Conservation (phyloP, 1,140 invertebrate species). For the Trichogramma pretiosum region DNA sequence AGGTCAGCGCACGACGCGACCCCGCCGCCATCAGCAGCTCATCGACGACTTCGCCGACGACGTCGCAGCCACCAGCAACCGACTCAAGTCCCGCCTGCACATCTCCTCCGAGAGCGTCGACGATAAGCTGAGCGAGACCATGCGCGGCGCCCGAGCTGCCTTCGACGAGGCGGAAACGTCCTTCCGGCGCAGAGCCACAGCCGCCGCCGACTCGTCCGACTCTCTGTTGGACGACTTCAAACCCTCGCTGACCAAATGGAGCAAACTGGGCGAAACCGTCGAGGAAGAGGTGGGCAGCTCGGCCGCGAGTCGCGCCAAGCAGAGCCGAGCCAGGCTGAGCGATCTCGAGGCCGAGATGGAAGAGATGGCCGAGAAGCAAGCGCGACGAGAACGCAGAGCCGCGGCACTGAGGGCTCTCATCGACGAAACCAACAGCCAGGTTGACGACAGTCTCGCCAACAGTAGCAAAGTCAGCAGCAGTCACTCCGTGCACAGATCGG, state of each 20-base stretch:
- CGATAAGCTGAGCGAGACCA: constrained; percentile 2
- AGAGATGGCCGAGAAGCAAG: constrained; percentile 41
- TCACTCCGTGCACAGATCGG: constrained; percentile 3
- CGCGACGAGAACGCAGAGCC: constrained; percentile 39
- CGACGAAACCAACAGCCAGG: constrained; percentile 29
- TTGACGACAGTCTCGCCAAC: constrained; percentile 18
- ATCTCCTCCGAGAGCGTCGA: background rate
- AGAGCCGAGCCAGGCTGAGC: constrained; percentile 38
- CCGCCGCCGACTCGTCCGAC: constrained; percentile 33
- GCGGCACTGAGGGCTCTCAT: constrained; percentile 40
- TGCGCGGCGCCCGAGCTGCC: constrained; percentile 14
- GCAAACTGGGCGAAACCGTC: constrained; percentile 26
- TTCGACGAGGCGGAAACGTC: constrained; percentile 29
- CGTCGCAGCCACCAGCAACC: constrained; percentile 30
- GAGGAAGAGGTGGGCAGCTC: constrained; percentile 19
- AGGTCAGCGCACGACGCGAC: constrained; percentile 34
- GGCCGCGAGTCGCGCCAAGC: constrained; percentile 36
- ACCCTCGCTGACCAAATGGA: constrained; percentile 30
- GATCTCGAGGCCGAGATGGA: constrained; percentile 47
- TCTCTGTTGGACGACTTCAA: background rate
- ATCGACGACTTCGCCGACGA: constrained; percentile 37
- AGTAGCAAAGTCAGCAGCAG: constrained; percentile 24
- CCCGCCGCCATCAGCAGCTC: constrained; percentile 18
- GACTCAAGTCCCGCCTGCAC: constrained; percentile 29
- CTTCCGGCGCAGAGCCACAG: constrained; percentile 34